Base-by-base conservation (phyloP, 2,113 vertebrate genomes). In the Mohoua ochrocephala region DNA sequence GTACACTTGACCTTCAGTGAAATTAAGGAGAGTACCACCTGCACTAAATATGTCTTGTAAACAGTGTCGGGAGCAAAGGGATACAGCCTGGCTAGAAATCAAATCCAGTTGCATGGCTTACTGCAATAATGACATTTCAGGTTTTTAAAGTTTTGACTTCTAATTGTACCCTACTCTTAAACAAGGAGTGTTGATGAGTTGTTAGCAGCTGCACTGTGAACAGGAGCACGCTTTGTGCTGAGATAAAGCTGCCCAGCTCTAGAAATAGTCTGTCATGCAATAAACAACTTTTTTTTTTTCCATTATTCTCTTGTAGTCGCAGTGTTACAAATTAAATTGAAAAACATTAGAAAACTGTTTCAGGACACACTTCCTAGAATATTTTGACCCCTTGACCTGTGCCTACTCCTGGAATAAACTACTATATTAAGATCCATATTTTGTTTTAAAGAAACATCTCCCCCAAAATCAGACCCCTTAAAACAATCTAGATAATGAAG, bases 21-120 rank as follows among this genome's bases (percentile, higher is more conserved):
- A 97, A 96, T 91, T 91, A 93, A 94, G 75, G 93, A 77, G 69
- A 88, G 68, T 91, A 92, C 94, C 95, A 95, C 95, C 95, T 97
- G 96, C 85, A 96, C 87, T 88, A 86, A 93, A 88, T 90, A 77
- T 75, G 87, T 76, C 82, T 88, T 93, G 82, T 94, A 96, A 96
- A 95, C 75, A 93, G 60, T 54, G 75, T 86, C 12, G 27, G 91
- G 54, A 94, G 91, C 87, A 83, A 67, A 90, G 63, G 42, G 80
- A 95, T 89, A 54, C 27, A 92, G 53, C 35, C 84, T 94, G 70
- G 30, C 78, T 80, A 68, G 79, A 94, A 94, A 93, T 91, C 59
- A 96, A 95, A 80, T 56, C 78, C 78, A 88, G 82, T 88, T 94
- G 63, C 59, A 35, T 67, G 63, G 71, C 30, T 87, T 70, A 41